Evolutionary conservation across 1,140 invertebrate species (phyloP).

Genomic region (Fopius arisanus): DNA sequence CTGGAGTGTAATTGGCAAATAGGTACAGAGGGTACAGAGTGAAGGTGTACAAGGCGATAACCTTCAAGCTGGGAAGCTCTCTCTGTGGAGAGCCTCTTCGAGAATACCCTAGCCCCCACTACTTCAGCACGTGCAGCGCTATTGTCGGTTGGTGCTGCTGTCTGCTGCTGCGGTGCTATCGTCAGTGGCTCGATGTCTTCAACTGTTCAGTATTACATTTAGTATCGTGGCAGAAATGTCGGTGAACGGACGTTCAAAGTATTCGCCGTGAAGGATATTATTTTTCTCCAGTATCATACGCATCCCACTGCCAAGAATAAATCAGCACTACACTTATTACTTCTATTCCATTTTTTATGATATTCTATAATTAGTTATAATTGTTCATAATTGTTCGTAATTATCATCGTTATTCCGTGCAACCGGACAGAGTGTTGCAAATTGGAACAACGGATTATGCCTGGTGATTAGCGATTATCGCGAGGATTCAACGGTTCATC

Average conservation of each 20-base stretch:
- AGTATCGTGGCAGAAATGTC: neutral
- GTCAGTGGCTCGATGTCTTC: neutral
- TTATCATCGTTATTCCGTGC: neutral
- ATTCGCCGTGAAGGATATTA: neutral
- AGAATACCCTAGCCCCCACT: neutral
- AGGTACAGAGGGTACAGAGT: neutral
- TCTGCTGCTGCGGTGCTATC: neutral
- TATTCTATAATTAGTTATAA: too few species aligned
- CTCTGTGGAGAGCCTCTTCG: neutral
- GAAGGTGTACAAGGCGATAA: neutral
- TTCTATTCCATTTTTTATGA: too few species aligned
- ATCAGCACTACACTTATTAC: too few species aligned
- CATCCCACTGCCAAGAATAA: neutral
- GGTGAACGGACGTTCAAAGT: neutral
- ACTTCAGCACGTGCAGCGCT: constrained; percentile 3
- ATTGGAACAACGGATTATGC: constrained; percentile 3
- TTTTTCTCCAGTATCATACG: neutral
- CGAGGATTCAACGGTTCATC: neutral
- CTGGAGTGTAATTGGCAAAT: neutral
- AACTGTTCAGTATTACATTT: neutral
- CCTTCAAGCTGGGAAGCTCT: constrained; percentile 2
- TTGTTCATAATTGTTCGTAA: too few species aligned
- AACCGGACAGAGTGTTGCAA: neutral
- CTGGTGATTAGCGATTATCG: neutral
- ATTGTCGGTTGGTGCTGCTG: neutral